A percentile compares a stretch with the other conserved stretches of the same genome.
Evolutionary conservation across 2,888 invertebrate genomes (phyloP).

Genomic region (Erebia palarica): DNA sequence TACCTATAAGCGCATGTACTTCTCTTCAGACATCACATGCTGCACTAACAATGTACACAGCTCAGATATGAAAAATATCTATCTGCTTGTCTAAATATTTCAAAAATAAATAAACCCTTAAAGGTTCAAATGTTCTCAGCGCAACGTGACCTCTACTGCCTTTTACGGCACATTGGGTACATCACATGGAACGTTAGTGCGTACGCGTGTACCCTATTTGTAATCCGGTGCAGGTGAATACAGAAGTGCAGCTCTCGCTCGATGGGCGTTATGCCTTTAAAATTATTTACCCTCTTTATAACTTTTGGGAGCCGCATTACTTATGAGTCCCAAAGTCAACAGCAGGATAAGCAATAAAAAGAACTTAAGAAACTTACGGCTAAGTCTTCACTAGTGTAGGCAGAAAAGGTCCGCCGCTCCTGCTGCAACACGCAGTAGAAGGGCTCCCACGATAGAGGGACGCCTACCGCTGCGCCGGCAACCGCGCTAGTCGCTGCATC

Average conservation of each 20-base stretch:
- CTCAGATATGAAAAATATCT: not conserved
- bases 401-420: constrained; percentile 88
- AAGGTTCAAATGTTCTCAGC: too few relatives aligned
- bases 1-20: constrained; percentile 23
- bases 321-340: not conserved
- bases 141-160: too few relatives aligned
- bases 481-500: constrained; percentile 76
- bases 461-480: constrained; percentile 77
- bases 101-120: too few relatives aligned
- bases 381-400: constrained; percentile 90
- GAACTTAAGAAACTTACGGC: constrained; percentile 82
- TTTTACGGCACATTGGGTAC: too few relatives aligned
- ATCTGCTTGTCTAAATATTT: too few relatives aligned
- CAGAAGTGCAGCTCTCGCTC: too few relatives aligned
- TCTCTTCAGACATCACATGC: constrained; percentile 12
- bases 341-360: not conserved
- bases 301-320: too few relatives aligned
- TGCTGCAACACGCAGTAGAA: constrained; percentile 90
- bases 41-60: not conserved
- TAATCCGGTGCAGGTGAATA: too few relatives aligned
- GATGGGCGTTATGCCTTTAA: too few relatives aligned
- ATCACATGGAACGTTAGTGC: too few relatives aligned
- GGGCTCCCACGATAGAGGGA: constrained; percentile 88
- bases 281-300: too few relatives aligned
- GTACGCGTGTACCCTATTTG: too few relatives aligned